Evolutionary conservation across 2,113 vertebrate genomes (phyloP).

Genomic region (Sinocyclocheilus anophthalmus): DNA sequence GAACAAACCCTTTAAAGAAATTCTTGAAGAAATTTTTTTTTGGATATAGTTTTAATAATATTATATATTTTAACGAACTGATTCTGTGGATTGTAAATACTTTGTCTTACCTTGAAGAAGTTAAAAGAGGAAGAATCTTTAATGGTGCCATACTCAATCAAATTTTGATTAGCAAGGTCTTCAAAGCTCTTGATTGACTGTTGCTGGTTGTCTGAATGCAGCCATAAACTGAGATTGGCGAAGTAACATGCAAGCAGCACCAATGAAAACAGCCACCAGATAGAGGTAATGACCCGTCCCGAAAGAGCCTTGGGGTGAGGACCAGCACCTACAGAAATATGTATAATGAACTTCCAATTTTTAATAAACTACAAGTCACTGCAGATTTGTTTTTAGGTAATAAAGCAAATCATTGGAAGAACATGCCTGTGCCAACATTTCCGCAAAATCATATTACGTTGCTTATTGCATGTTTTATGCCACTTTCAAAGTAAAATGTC

Average conservation of each 20-base stretch:
- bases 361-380: background rate
- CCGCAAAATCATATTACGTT: background rate
- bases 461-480: background rate
- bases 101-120: conserved; percentile 81
- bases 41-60: background rate
- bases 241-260: conserved; percentile 84
- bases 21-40: background rate
- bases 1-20: background rate
- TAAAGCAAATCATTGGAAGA: background rate
- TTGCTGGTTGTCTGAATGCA: conserved; percentile 70
- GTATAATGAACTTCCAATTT: background rate
- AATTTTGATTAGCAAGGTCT: conserved; percentile 85
- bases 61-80: background rate
- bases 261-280: conserved; percentile 89
- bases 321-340: conserved; percentile 73
- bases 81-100: background rate
- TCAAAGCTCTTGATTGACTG: conserved; percentile 79
- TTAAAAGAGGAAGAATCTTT: conserved; percentile 78
- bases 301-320: conserved; percentile 83
- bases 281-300: conserved; percentile 77
- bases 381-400: background rate
- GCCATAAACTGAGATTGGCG: conserved; percentile 73
- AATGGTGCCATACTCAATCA: conserved; percentile 83
- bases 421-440: background rate
- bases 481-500: background rate